A percentile compares a stretch with the other conserved stretches of the same genome.
Evolutionary conservation across 1,140 invertebrate species (phyloP).

Genomic region (Heliconius nattereri): DNA sequence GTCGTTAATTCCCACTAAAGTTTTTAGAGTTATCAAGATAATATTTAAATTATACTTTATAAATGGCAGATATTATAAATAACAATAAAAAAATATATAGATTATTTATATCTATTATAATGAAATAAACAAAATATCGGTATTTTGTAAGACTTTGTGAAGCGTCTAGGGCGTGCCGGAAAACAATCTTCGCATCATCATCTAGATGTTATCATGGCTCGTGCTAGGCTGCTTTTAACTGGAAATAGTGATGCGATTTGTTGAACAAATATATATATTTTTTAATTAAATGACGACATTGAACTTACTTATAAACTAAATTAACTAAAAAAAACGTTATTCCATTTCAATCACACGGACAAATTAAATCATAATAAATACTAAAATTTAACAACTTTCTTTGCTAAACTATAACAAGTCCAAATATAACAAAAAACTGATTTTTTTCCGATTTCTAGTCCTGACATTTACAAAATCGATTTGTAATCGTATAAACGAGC

Average conservation of each 20-base stretch:
- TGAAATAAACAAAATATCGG: conserved; percentile 14
- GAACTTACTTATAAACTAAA: not conserved
- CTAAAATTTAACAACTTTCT: not conserved
- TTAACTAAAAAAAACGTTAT: not conserved
- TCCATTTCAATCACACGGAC: not conserved
- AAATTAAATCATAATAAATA: not conserved
- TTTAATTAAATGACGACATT: not conserved
- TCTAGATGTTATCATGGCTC: conserved; percentile 39
- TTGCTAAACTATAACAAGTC: not conserved
- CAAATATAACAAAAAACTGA: not conserved
- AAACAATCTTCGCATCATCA: conserved; percentile 44
- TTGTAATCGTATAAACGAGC: conserved; percentile 23
- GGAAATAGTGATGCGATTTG: conserved; percentile 24
- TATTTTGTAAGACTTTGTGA: conserved; percentile 19
- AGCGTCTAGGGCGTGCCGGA: conserved; percentile 23
- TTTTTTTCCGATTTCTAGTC: not conserved
- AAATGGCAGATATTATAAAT: no score
- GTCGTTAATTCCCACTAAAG: no score
- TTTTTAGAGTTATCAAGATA: no score
- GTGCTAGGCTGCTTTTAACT: conserved; percentile 34
- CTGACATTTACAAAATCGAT: not conserved
- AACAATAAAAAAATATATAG: not conserved
- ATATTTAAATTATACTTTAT: no score
- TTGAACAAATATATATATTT: not conserved
- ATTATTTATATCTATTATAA: not conserved